Evolutionary conservation across 2,113 vertebrate genomes (phyloP).

Genomic region (Dicrurus megarhynchus): DNA sequence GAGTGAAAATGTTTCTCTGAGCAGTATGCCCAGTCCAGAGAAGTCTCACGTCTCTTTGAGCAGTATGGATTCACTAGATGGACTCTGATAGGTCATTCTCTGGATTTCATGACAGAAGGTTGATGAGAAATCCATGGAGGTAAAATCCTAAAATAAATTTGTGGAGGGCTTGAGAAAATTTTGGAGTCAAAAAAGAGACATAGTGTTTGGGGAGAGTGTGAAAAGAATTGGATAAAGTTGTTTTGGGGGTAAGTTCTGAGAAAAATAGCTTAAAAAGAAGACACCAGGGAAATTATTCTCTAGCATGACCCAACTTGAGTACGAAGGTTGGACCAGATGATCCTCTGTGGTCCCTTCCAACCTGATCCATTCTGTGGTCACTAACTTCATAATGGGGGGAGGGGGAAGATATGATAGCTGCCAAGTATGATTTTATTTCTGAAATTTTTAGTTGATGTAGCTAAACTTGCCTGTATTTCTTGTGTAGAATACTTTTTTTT

Average conservation of each 20-base stretch:
- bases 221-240: background rate
- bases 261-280: background rate
- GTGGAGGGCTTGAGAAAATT: background rate
- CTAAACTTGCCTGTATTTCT: background rate
- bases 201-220: background rate
- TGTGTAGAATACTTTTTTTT: background rate
- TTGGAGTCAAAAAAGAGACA: background rate
- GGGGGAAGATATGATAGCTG: background rate
- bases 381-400: background rate
- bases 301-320: background rate
- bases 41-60: background rate
- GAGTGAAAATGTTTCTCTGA: background rate
- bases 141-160: background rate
- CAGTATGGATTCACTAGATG: background rate
- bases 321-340: background rate
- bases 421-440: background rate
- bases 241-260: background rate
- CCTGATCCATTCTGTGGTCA: background rate
- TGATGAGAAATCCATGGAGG: background rate
- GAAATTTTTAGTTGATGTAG: background rate
- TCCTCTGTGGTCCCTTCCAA: background rate
- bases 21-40: background rate
- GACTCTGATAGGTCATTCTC: background rate
- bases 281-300: background rate
- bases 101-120: background rate